Percentiles rank a stretch among this genome's conserved stretches.
These are phyloP conservation scores for Drosophila parvula DNA, from an alignment of 1,140 invertebrate species.

Conservation along the genomic window DNA sequence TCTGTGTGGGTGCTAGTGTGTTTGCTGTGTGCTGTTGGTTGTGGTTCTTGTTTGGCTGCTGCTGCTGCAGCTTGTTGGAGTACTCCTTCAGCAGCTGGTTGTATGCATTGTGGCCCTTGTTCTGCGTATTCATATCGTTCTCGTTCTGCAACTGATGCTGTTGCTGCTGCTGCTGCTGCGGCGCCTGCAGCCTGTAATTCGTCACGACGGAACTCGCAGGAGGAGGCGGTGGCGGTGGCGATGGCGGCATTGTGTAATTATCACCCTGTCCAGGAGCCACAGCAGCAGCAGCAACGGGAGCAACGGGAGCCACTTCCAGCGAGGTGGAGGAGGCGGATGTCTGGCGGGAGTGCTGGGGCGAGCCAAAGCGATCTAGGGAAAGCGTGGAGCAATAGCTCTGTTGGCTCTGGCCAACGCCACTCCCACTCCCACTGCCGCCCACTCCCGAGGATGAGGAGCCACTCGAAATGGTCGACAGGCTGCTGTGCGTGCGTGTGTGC, in stretches of 20 bases:
- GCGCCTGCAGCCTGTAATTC: constrained; percentile 41
- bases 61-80: constrained; percentile 73
- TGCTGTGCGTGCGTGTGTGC: constrained; percentile 73
- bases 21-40: constrained; percentile 34
- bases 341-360: constrained; percentile 77
- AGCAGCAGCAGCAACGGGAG: neutral
- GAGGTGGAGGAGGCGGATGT: constrained; percentile 70
- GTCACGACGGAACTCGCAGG: constrained; percentile 35
- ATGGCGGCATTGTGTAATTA: constrained; percentile 61
- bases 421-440: constrained; percentile 60
- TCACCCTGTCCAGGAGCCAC: constrained; percentile 29
- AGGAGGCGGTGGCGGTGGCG: constrained; percentile 55
- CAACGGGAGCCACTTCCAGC: constrained; percentile 48
- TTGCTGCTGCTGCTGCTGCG: constrained; percentile 16
- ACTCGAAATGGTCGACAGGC: constrained; percentile 72
- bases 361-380: constrained; percentile 64
- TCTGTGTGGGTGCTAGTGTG: constrained; percentile 40
- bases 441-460: constrained; percentile 68
- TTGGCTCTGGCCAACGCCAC: constrained; percentile 49
- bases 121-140: constrained; percentile 73
- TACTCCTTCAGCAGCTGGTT: constrained; percentile 82
- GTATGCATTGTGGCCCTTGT: constrained; percentile 75
- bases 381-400: constrained; percentile 60
- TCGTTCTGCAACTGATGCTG: constrained; percentile 40
- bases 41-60: constrained; percentile 30